Conservation (phyloP, 2,797 vertebrate genomes). For the Paramormyrops hopkinsi region DNA sequence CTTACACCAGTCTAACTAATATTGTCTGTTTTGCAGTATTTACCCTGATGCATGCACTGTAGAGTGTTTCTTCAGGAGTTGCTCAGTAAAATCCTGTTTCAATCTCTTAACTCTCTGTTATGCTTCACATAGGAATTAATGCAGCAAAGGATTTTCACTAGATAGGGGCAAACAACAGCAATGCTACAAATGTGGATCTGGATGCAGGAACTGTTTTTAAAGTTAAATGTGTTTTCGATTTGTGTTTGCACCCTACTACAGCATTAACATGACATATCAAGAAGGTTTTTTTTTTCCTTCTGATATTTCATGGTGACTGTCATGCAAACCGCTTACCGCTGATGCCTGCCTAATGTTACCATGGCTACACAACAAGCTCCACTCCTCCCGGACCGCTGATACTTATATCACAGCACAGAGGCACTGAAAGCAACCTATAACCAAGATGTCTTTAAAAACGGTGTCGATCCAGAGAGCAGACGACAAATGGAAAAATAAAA, state of each 20-base stretch:
- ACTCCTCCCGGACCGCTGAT: neutral
- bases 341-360: conserved; percentile 69
- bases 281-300: neutral
- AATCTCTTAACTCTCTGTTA: neutral
- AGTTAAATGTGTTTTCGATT: neutral
- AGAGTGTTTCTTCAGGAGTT: neutral
- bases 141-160: neutral
- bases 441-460: neutral
- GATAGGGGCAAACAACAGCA: neutral
- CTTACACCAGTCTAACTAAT: neutral
- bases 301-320: conserved; percentile 40
- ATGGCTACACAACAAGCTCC: conserved; percentile 72
- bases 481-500: neutral
- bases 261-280: neutral
- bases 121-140: neutral
- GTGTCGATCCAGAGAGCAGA: neutral
- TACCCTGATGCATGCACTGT: neutral
- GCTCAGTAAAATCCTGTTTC: neutral
- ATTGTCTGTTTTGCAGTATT: neutral
- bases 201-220: neutral
- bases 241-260: neutral
- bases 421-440: neutral
- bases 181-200: neutral
- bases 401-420: neutral
- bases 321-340: conserved; percentile 70